Conservation (phyloP, 2,113 vertebrate genomes). For the Syngnathoides biaculeatus region DNA sequence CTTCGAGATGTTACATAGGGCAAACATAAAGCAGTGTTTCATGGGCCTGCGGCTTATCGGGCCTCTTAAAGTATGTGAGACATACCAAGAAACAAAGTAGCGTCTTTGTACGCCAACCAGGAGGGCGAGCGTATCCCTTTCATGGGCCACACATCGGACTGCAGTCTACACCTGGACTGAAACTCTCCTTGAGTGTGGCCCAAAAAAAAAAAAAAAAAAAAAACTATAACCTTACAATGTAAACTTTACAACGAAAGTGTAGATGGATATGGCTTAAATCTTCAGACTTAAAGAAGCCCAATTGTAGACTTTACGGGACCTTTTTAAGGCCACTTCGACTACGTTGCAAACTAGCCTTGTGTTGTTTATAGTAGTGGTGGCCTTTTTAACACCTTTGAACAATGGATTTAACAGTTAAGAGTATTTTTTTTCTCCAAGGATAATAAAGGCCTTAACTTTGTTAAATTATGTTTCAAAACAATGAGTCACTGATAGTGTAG, state of each 20-base stretch:
- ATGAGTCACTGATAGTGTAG: too few relatives aligned
- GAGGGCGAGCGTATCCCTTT: slow-evolving; percentile 88
- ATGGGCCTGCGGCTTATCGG: slow-evolving; percentile 85
- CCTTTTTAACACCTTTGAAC: not conserved
- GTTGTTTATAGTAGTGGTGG: not conserved
- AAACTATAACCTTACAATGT: not conserved
- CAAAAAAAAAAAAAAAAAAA: slow-evolving; percentile 9
- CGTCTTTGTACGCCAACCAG: slow-evolving; percentile 78
- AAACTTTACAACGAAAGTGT: not conserved
- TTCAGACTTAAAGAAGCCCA: not conserved
- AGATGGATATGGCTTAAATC: not conserved
- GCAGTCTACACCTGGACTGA: slow-evolving; percentile 60
- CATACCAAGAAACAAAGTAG: slow-evolving; percentile 88
- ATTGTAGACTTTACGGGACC: not conserved
- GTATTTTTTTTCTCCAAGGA: not conserved
- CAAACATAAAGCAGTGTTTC: slow-evolving; percentile 88
- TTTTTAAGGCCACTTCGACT: not conserved
- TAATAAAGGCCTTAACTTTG: not conserved
- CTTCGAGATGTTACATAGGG: slow-evolving; percentile 74
- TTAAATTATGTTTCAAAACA: too few relatives aligned
- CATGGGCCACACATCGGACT: slow-evolving; percentile 87
- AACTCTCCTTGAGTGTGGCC: slow-evolving; percentile 3
- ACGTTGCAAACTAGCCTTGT: not conserved
- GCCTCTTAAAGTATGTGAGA: slow-evolving; percentile 92
- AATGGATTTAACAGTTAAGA: not conserved